A percentile compares a stretch with the other conserved stretches of the same genome.
phyloP scores from a whole-genome alignment of 2,888 invertebrate genomes.

The Carterocephalus palaemon region DNA sequence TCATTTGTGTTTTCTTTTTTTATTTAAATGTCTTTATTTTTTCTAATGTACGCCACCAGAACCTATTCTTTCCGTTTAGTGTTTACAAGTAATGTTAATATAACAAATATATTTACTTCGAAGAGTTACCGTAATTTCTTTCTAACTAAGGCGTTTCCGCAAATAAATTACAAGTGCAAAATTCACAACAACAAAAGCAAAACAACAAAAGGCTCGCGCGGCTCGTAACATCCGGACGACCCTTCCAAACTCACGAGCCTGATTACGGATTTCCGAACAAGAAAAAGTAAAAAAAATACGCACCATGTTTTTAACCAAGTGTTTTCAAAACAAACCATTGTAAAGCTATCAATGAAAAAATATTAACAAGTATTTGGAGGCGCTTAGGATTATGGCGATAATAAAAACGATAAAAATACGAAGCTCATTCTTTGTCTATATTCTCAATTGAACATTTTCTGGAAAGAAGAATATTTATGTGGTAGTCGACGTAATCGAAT shows the following conservation, averaged over 20 bases:
- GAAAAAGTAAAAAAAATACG: constrained; percentile 67
- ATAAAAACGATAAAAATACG: constrained; percentile 24
- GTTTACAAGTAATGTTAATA: constrained; percentile 58
- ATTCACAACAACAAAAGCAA: constrained; percentile 78
- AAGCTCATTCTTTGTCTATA: constrained; percentile 38
- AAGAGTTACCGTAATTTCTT: constrained; percentile 76
- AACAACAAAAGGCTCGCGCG: constrained; percentile 77
- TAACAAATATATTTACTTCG: constrained; percentile 76
- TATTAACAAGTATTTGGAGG: constrained; percentile 33
- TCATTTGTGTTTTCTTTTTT: too few species aligned
- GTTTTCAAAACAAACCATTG: constrained; percentile 52
- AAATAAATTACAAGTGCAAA: constrained; percentile 80
- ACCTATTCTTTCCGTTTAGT: background rate
- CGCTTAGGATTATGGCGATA: constrained; percentile 23
- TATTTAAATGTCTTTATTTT: too few species aligned
- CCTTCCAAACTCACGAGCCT: constrained; percentile 77
- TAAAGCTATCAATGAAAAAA: constrained; percentile 40
- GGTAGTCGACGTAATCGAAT: constrained; percentile 65
- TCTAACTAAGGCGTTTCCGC: constrained; percentile 76
- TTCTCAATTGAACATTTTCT: constrained; percentile 58
- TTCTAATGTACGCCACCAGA: background rate
- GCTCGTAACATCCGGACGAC: constrained; percentile 76
- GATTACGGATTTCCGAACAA: constrained; percentile 78
- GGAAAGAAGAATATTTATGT: constrained; percentile 55
- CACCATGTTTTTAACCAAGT: constrained; percentile 40